Percentiles rank a stretch among this genome's conserved stretches.
These are phyloP conservation scores for Subanguina moxae DNA, from an alignment of 1,140 invertebrate species.

Conservation along the genomic window DNA sequence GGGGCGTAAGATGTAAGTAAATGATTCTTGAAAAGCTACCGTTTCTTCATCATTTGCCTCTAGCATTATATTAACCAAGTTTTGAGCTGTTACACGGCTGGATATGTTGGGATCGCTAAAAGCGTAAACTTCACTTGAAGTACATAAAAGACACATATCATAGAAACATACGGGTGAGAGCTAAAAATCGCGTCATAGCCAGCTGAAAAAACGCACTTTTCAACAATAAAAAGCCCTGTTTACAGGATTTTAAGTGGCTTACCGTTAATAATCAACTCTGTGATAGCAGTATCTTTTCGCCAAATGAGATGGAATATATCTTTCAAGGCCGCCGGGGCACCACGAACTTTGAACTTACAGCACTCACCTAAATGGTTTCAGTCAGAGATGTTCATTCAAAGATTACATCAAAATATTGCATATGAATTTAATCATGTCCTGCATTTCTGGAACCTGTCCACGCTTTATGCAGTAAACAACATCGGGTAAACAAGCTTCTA, in stretches of 20 bases:
- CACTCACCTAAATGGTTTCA: constrained; percentile 16
- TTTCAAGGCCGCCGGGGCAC: constrained; percentile 9
- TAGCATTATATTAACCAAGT: constrained; percentile 23
- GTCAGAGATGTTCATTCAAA: no score
- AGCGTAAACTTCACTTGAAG: neutral
- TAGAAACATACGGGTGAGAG: constrained; percentile 15
- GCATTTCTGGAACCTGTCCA: constrained; percentile 9
- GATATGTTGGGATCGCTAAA: constrained; percentile 9
- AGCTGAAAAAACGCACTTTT: constrained; percentile 14
- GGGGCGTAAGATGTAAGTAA: neutral
- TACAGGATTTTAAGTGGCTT: neutral
- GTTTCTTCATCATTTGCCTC: constrained; percentile 18
- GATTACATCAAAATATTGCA: no score
- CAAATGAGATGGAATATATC: constrained; percentile 30
- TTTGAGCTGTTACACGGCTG: constrained; percentile 8
- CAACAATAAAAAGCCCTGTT: neutral
- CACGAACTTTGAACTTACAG: constrained; percentile 25
- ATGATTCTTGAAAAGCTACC: neutral
- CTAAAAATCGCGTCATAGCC: constrained; percentile 27
- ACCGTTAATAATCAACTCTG: neutral
- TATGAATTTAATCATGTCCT: constrained; percentile 30
- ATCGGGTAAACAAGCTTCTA: constrained; percentile 14
- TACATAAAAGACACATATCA: no score
- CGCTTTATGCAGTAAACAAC: constrained; percentile 16
- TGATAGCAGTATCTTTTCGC: constrained; percentile 14